Base-by-base conservation (phyloP, 2,888 invertebrate genomes). In the Saturnia japonica region DNA sequence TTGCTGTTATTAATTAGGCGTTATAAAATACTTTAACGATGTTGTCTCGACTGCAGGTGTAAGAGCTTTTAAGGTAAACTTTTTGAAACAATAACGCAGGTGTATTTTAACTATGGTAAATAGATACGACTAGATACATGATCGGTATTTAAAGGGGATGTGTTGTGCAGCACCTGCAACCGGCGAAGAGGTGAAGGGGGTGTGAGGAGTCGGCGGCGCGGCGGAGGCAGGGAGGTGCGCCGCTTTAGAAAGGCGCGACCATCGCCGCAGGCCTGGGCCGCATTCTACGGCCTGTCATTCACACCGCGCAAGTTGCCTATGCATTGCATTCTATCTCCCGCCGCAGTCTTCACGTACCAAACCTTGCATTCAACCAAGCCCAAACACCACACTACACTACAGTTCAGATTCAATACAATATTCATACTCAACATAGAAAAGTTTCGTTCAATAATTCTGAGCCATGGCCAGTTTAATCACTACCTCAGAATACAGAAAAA, bases 191-290 rank as follows among this genome's bases (percentile, higher is more conserved):
- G 83, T 85, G 80, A 88, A 84, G 87, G 88, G 54, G 85, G 85
- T 83, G 85, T 82, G 83, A 81, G 83, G 84, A 80, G 82, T 77
- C 80, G 79, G 86, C 78, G 85, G 79, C 40, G 76, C 73, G 84
- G 85, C 80, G 82, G 80, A 81, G 81, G 82, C 85, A 79, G 85
- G 86, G 86, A 82, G 82, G 86, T 89, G 90, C 88, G 91, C 92
- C 93, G 93, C 94, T 94, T 94, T 94, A 94, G 93, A 94, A 94
- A 94, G 93, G 93, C 93, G 93, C 94, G 92, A 94, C 94, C 91
- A 93, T 93, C 88, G 93, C 93, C 93, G 87, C 91, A 86, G 93
- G 94, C 94, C 87, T 88, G 90, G 88, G 91, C 93, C 93, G 92
- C 94, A 94, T 94, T 94, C 94, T 94, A 94, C 91, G 90, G 93